Evolutionary conservation across 2,113 vertebrate species (phyloP), one percentile per base, ranked within the genome.

Genomic region (Chitala chitala): DNA sequence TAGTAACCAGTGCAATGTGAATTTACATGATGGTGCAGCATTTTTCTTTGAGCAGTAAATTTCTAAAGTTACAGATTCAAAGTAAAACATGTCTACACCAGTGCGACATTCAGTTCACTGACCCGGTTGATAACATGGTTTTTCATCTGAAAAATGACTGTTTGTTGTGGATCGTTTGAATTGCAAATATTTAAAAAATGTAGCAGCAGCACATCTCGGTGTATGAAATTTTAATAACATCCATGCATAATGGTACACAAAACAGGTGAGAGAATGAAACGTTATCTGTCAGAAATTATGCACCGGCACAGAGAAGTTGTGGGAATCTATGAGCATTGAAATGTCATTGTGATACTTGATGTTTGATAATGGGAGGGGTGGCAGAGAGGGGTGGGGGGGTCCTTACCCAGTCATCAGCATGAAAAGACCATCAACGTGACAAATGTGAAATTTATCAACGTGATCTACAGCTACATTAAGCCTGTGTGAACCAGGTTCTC

Each of bases 371-470:
- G 10, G 17, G 17, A 44, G 63, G 40, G 69, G 40, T 3, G 38
- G 69, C 40, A n/a, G 44, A 36, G 15, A 29, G 8, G 33, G 53
- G 13, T 22, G n/a, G 33, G 40, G 20, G 54, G 22, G 44, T 40
- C 17, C 13, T 36, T 70, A 73, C 33, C 80, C 33, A 64, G 70
- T 78, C 75, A 71, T 48, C 9, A 63, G 69, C 73, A 36, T 40
- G 40, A 29, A 68, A 42, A 65, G 74, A 82, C 77, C 76, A 81
- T 83, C 83, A 84, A 83, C 82, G 83, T 86, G 83, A 85, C 80
- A 83, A 86, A 88, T 85, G 79, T 82, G 51, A 2, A 81, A 82
- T 82, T 76, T 75, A 86, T 88, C 74, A 82, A 72, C n/a, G 76
- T 72, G 78, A 78, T 76, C 61, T 70, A 78, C 74, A 72, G 82